These are phyloP conservation scores for Drusus annulatus DNA, from an alignment of 1,140 invertebrate genomes.

Conservation along the genomic window DNA sequence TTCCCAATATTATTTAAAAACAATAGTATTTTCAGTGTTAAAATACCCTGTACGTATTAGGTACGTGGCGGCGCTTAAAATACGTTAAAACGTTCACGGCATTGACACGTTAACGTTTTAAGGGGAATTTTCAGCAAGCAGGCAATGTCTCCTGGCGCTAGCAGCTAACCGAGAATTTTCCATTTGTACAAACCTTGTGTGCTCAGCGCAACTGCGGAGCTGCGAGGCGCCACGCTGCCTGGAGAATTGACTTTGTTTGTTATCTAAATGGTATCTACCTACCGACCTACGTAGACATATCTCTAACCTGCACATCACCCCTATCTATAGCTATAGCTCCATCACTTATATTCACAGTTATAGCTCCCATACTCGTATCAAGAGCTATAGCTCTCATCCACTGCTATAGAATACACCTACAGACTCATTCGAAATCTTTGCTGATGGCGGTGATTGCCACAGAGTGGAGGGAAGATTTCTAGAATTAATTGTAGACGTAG, in stretches of 20 bases:
- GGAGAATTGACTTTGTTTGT: constrained; percentile 46
- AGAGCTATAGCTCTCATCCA: too few species aligned
- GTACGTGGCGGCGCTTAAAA: constrained; percentile 10
- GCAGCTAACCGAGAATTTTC: constrained; percentile 21
- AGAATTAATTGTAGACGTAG: constrained; percentile 28
- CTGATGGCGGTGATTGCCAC: background rate
- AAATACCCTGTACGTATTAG: too few species aligned
- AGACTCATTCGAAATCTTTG: background rate
- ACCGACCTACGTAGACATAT: background rate
- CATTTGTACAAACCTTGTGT: constrained; percentile 7
- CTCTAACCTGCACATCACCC: too few species aligned
- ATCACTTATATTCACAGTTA: too few species aligned
- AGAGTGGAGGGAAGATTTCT: background rate
- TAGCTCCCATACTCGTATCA: too few species aligned
- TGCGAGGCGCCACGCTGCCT: background rate
- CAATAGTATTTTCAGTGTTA: too few species aligned
- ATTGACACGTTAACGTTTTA: constrained; percentile 43
- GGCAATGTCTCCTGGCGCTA: constrained; percentile 13
- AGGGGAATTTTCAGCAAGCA: constrained; percentile 25
- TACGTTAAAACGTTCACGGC: constrained; percentile 40
- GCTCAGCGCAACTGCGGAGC: background rate
- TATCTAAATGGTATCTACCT: constrained; percentile 46
- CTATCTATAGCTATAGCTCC: too few species aligned
- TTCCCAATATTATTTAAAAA: too few species aligned
- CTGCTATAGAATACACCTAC: background rate